These are phyloP conservation scores for Exephanes ischioxanthus DNA, from an alignment of 2,888 invertebrate species.

Conservation along the genomic window DNA sequence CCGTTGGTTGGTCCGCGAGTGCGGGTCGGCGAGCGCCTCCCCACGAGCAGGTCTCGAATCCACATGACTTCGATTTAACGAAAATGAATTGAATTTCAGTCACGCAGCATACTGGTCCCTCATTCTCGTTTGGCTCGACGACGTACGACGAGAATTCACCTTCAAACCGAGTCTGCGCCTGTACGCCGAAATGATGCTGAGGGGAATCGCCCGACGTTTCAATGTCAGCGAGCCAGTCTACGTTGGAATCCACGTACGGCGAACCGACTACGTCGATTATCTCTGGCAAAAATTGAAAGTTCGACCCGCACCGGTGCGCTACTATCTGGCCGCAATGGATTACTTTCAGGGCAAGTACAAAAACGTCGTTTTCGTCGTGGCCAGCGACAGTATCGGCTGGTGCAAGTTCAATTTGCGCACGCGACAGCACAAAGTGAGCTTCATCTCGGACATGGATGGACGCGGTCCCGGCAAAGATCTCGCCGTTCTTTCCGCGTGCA, in stretches of 20 bases:
- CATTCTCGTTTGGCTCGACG: slow-evolving; percentile 87
- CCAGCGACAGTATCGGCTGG: slow-evolving; percentile 84
- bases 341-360: slow-evolving; percentile 82
- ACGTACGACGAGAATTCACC: slow-evolving; percentile 86
- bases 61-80: background rate
- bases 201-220: slow-evolving; percentile 77
- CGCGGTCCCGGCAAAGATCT: slow-evolving; percentile 83
- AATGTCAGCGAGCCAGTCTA: slow-evolving; percentile 82
- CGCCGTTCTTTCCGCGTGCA: slow-evolving; percentile 83
- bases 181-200: slow-evolving; percentile 85
- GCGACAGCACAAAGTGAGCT: slow-evolving; percentile 77
- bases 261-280: slow-evolving; percentile 87
- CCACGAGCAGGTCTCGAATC: background rate
- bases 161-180: slow-evolving; percentile 85
- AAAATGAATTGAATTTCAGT: slow-evolving; percentile 68
- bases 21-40: too few species aligned
- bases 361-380: slow-evolving; percentile 83
- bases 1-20: too few species aligned
- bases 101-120: slow-evolving; percentile 86
- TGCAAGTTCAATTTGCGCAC: slow-evolving; percentile 82
- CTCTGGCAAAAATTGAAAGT: slow-evolving; percentile 86
- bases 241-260: slow-evolving; percentile 87
- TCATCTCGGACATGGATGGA: slow-evolving; percentile 80
- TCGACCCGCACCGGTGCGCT: slow-evolving; percentile 81
- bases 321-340: slow-evolving; percentile 83